These are phyloP conservation scores for Pachypanchax playfairii DNA, from an alignment of 2,113 vertebrate species.

Conservation along the genomic window DNA sequence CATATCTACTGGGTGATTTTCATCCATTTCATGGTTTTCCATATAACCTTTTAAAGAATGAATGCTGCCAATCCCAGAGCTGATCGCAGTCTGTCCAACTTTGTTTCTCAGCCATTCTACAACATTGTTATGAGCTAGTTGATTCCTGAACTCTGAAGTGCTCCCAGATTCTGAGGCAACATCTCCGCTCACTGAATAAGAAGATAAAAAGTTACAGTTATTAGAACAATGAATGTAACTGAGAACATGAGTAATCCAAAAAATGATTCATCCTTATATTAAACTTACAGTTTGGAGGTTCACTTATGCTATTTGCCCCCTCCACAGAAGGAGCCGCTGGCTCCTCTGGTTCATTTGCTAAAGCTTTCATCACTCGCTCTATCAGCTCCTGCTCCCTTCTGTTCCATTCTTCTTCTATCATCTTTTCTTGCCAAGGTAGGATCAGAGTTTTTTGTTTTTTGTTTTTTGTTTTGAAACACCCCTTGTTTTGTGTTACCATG, in stretches of 20 bases:
- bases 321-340: accelerated
- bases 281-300: slow-evolving; percentile 7
- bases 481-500: accelerated
- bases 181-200: not conserved
- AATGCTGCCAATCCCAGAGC: not conserved
- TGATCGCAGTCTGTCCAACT: accelerated
- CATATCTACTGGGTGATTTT: not conserved
- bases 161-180: not conserved
- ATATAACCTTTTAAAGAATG: not conserved
- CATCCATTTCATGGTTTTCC: not conserved
- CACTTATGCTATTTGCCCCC: not conserved
- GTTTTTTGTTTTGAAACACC: not conserved
- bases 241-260: accelerated
- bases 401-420: slow-evolving; percentile 19
- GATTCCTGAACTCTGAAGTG: accelerated
- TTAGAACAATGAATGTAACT: not conserved
- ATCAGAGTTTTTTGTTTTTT: not conserved
- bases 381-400: not conserved
- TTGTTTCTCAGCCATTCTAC: slow-evolving; percentile 15
- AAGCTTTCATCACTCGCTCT: not conserved
- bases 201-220: not conserved
- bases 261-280: accelerated
- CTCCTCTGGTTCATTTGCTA: not conserved
- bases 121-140: not conserved
- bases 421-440: accelerated